A percentile compares a stretch with the other conserved stretches of the same genome.
phyloP scores from a whole-genome alignment of 2,888 invertebrate genomes.

The Mimachlamys varia region DNA sequence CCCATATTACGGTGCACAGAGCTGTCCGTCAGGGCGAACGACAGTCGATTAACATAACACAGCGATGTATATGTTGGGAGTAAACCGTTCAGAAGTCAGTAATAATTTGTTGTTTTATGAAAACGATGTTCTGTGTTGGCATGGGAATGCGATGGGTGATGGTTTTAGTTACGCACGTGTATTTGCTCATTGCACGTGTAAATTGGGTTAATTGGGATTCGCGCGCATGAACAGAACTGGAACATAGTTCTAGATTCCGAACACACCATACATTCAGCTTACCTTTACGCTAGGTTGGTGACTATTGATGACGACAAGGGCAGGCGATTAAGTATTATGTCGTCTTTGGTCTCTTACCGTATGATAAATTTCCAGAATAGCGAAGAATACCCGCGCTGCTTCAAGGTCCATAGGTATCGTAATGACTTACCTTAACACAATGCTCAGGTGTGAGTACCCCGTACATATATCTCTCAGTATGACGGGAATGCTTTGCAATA shows the following conservation, averaged over 20 bases:
- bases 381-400: too few species aligned
- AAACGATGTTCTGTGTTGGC: background rate
- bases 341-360: too few species aligned
- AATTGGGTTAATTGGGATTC: slow-evolving; percentile 14
- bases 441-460: too few species aligned
- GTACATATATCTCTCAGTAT: too few species aligned
- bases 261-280: background rate
- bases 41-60: background rate
- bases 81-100: background rate
- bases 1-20: background rate
- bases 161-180: slow-evolving; percentile 8
- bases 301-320: background rate
- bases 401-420: too few species aligned
- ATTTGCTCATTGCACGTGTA: background rate
- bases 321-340: too few species aligned
- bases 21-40: background rate
- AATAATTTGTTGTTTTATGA: background rate
- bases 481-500: too few species aligned
- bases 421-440: too few species aligned
- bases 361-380: too few species aligned
- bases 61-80: background rate
- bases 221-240: background rate
- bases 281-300: background rate
- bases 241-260: background rate
- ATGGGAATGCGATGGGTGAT: background rate